A percentile compares a stretch with the other conserved stretches of the same genome.
phyloP scores from a whole-genome alignment of 2,888 invertebrate species.

The Lasioglossum calceatum region DNA sequence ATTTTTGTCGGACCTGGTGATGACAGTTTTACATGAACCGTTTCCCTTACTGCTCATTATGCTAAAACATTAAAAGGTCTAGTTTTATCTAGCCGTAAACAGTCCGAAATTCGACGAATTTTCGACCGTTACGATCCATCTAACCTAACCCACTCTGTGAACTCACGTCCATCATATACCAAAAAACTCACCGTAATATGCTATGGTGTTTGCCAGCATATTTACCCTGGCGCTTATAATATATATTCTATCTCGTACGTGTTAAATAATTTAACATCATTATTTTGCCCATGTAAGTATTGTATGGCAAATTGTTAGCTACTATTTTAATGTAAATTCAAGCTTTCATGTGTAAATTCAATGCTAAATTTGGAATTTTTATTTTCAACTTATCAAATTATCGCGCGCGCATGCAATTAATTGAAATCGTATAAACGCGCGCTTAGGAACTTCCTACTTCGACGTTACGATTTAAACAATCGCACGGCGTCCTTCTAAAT shows the following conservation, averaged over 20 bases:
- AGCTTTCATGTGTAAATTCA: background rate
- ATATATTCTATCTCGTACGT: conserved; percentile 24
- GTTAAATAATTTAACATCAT: conserved; percentile 37
- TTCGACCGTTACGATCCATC: background rate
- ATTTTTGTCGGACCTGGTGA: conserved; percentile 57
- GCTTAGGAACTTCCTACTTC: background rate
- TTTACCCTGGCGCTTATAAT: conserved; percentile 29
- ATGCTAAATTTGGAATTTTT: conserved; percentile 7
- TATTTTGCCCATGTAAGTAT: conserved; percentile 23
- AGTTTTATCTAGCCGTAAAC: background rate
- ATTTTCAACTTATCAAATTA: conserved; percentile 2
- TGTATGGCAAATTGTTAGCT: background rate
- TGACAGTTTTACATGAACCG: conserved; percentile 59
- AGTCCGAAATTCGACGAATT: background rate
- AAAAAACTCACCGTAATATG: conserved; percentile 34
- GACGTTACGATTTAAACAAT: background rate
- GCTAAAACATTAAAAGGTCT: conserved; percentile 47
- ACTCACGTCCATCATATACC: conserved; percentile 11
- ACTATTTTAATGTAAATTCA: no score
- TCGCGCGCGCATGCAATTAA: background rate
- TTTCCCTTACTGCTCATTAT: conserved; percentile 71
- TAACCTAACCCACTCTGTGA: conserved; percentile 31
- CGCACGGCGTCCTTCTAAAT: background rate
- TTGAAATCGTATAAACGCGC: conserved; percentile 17
- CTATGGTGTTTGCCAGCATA: conserved; percentile 37